Conservation (phyloP, 1,140 invertebrate species). For the Caenorhabditis latens region DNA sequence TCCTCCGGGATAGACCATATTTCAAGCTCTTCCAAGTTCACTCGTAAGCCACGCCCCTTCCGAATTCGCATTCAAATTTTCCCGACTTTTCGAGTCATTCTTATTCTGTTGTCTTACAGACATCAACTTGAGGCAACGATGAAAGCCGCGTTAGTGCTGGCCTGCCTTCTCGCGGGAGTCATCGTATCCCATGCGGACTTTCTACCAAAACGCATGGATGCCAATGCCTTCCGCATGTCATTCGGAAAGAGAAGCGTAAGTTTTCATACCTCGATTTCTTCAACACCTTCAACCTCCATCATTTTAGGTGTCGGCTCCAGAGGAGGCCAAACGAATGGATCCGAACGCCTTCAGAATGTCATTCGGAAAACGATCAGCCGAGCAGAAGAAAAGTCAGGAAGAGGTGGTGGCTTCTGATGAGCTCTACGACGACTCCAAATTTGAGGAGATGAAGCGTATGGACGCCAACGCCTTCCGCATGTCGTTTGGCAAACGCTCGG, state of each 20-base stretch:
- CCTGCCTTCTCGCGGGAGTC: constrained; percentile 26
- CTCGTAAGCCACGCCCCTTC: constrained; percentile 8
- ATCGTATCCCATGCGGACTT: neutral
- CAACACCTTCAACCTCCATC: neutral
- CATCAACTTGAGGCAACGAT: constrained; percentile 48
- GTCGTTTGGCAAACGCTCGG: constrained; percentile 57
- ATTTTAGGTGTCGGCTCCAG: neutral
- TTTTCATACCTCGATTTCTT: neutral
- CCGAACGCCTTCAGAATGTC: constrained; percentile 55
- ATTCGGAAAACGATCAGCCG: constrained; percentile 56
- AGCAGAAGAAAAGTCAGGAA: constrained; percentile 20
- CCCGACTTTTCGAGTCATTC: neutral
- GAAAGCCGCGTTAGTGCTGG: constrained; percentile 7
- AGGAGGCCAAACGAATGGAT: constrained; percentile 41
- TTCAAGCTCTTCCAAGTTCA: constrained; percentile 31
- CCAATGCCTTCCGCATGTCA: constrained; percentile 56
- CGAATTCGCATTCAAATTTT: neutral
- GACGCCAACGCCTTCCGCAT: constrained; percentile 60
- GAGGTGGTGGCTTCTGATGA: neutral
- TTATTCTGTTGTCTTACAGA: constrained; percentile 2
- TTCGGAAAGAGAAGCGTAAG: constrained; percentile 59
- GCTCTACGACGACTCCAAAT: neutral
- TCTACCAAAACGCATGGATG: constrained; percentile 53
- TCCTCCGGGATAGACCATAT: constrained; percentile 1
- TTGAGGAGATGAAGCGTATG: constrained; percentile 20